These are phyloP conservation scores for Malthinus flaveolus DNA, from an alignment of 2,888 invertebrate genomes.

Conservation along the genomic window DNA sequence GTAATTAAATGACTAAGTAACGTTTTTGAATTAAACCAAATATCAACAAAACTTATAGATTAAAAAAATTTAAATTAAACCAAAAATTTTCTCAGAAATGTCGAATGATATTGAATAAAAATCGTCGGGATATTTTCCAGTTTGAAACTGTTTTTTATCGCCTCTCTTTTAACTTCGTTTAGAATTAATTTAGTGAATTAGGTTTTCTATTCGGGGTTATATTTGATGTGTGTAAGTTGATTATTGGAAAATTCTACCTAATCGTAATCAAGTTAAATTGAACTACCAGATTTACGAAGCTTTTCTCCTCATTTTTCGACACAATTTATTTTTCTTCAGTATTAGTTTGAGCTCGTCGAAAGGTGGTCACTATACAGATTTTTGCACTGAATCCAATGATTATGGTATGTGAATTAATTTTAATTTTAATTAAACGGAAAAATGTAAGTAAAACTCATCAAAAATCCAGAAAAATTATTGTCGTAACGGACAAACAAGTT, in stretches of 20 bases:
- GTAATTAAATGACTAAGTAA: background rate
- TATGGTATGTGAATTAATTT: too few species aligned
- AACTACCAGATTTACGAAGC: background rate
- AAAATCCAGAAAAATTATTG: too few species aligned
- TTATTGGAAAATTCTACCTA: slow-evolving; percentile 13
- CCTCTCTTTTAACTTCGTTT: slow-evolving; percentile 8
- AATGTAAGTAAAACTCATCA: too few species aligned
- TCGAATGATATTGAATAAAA: background rate
- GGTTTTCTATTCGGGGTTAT: slow-evolving; percentile 11
- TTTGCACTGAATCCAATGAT: too few species aligned
- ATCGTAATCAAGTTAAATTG: slow-evolving; percentile 13
- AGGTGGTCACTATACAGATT: too few species aligned
- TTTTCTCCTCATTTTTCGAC: background rate
- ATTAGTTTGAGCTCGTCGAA: background rate
- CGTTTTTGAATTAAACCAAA: slow-evolving; percentile 5
- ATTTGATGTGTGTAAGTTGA: slow-evolving; percentile 6
- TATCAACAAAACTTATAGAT: background rate
- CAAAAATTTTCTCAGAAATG: too few species aligned
- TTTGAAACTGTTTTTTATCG: slow-evolving; percentile 3
- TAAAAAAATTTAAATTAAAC: too few species aligned
- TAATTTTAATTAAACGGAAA: too few species aligned
- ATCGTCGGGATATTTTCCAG: background rate
- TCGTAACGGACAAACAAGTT: too few species aligned
- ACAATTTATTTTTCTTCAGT: background rate
- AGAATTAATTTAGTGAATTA: slow-evolving; percentile 14